These are phyloP conservation scores for Oreochromis mossambicus DNA, from an alignment of 2,797 vertebrate species.

Conservation along the genomic window DNA sequence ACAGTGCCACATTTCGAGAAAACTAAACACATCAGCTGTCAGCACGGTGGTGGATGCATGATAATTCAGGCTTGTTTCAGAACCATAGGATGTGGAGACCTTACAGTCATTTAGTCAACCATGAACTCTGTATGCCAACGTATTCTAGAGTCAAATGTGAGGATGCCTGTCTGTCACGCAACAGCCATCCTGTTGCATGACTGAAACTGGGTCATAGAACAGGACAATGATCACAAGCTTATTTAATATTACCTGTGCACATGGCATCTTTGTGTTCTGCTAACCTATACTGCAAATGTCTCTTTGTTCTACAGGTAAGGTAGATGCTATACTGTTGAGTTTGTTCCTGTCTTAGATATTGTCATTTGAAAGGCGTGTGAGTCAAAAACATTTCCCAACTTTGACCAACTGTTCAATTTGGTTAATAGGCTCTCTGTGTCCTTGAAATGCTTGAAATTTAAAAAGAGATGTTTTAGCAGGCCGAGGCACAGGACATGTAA, in stretches of 20 bases:
- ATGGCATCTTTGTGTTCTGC: no score
- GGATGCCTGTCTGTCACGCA: neutral
- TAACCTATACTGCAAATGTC: no score
- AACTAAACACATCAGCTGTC: neutral
- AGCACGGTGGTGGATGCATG: neutral
- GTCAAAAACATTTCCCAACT: neutral
- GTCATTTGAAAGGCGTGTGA: neutral
- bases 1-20: neutral
- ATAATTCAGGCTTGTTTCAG: neutral
- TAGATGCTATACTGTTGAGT: neutral
- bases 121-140: neutral
- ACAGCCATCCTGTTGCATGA: neutral
- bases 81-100: neutral
- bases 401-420: neutral
- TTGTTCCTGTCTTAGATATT: neutral
- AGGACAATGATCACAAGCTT: neutral
- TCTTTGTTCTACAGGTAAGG: neutral
- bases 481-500: neutral
- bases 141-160: neutral
- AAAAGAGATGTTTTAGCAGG: neutral
- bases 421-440: neutral
- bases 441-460: neutral
- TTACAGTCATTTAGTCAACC: neutral
- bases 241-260: neutral
- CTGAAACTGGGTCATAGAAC: neutral